Percentiles rank a stretch among this genome's conserved stretches.
Evolutionary conservation across 2,888 invertebrate genomes (phyloP).

Genomic region (Drosophila hamatofila): DNA sequence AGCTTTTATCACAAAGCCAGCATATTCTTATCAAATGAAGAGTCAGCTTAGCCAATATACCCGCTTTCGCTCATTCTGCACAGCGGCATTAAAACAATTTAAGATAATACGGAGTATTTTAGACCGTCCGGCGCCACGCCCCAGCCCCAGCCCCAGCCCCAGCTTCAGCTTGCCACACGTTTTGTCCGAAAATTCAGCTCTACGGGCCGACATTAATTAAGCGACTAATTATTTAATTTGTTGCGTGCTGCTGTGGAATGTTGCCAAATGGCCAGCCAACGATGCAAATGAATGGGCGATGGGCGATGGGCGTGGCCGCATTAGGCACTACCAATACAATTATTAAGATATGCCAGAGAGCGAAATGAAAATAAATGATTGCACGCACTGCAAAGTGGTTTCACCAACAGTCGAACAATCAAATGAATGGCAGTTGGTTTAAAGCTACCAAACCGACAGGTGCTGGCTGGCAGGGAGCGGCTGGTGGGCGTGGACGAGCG

Average conservation of each 20-base stretch:
- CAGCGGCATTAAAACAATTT: slow-evolving; percentile 33
- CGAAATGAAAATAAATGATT: slow-evolving; percentile 52
- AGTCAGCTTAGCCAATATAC: background rate
- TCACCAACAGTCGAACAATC: background rate
- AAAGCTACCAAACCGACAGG: background rate
- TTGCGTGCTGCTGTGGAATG: slow-evolving; percentile 25
- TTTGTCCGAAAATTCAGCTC: slow-evolving; percentile 33
- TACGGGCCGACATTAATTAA: slow-evolving; percentile 58
- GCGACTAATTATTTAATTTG: slow-evolving; percentile 71
- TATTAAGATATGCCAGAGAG: slow-evolving; percentile 51
- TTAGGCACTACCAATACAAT: slow-evolving; percentile 41
- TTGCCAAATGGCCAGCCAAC: slow-evolving; percentile 14
- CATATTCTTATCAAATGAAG: too few species aligned
- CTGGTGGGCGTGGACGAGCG: background rate
- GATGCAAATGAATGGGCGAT: slow-evolving; percentile 10
- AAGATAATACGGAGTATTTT: slow-evolving; percentile 15
- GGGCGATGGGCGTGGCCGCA: slow-evolving; percentile 37
- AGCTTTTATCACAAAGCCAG: too few species aligned
- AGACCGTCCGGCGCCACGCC: background rate
- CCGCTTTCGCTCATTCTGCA: background rate
- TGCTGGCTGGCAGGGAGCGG: background rate
- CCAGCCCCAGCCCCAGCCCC: background rate
- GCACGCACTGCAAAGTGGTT: slow-evolving; percentile 21
- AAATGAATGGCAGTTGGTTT: background rate
- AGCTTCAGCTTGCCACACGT: background rate